Base-by-base conservation (phyloP, 2,888 invertebrate species). In the Tipula unca region DNA sequence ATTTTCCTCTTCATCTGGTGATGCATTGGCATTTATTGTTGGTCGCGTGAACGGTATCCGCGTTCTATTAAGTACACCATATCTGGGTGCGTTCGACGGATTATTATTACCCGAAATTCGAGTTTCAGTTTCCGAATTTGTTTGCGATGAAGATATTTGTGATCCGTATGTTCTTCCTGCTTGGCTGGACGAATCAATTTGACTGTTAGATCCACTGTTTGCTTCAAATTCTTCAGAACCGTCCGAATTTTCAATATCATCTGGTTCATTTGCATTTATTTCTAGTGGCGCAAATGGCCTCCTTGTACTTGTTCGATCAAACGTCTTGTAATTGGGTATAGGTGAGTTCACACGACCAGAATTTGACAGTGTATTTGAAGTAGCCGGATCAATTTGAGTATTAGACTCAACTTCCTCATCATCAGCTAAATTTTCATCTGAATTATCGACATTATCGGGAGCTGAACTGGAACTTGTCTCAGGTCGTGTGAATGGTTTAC, bases 321-420 rank as follows among this genome's bases (percentile, higher is more conserved):
- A 25, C 25, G 69, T 69, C 10, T 69, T 25, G 32, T 32, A 32
- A 6, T 2, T 6, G 4, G 32, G n/a, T n/a, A n/a, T n/a, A n/a
- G n/a, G n/a, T n/a, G n/a, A 32, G 32, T 32, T 39, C 10, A 4
- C 69, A 25, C 1, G 2, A 25, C 25, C 25, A 25, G 25, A 25
- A 69, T 25, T 13, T 69, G n/a, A n/a, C n/a, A n/a, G n/a, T 42
- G n/a, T n/a, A n/a, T n/a, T 25, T 10, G 69, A 25, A n/a, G n/a
- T n/a, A n/a, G n/a, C n/a, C n/a, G n/a, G n/a, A n/a, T n/a, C n/a
- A n/a, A n/a, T n/a, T n/a, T n/a, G n/a, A n/a, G 10, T 20, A 0
- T 25, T 69, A 25, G 13, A 25, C 25, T 85, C 84, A 85, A 87
- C 86, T 1, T 86, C 86, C 25, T 69, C 69, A 25, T 69, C 69